Base-by-base conservation (phyloP, 2,888 invertebrate species). In the Brachyptera risi region DNA sequence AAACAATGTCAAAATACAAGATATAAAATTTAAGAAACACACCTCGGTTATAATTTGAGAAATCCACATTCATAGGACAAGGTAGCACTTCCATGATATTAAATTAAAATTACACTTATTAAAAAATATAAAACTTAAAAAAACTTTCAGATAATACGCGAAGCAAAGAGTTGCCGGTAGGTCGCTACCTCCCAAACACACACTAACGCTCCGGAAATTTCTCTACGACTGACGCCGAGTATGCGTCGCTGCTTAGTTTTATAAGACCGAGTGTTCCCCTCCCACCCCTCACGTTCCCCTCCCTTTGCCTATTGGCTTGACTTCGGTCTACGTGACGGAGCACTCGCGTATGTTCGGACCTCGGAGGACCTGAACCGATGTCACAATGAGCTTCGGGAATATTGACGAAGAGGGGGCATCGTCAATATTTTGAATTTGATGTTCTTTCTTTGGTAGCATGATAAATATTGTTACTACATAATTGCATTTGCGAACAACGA, bases 31-130 rank as follows among this genome's bases (percentile, higher is more conserved):
- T 7, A 44, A 23, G 47, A 58, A 58, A 58, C 58, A n/a, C 37
- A 58, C 44, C 49, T 56, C 38, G 23, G 23, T 9, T 40, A 23
- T 42, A 83, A 78, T 83, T 84, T 78, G 82, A 85, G 80, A 88
- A 88, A 80, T 85, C 85, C 75, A 87, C 86, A 76, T 82, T 84
- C 77, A 85, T 88, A 76, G 85, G 84, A 75, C 87, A 85, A 75
- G 87, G 84, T 76, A 89, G 82, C 77, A 89, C 85, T 82, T 89
- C 89, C 89, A 89, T 89, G 76, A 47, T 63, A 24, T 37, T 58
- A 47, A 59, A 26, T n/a, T n/a, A n/a, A 7, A 49, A 60, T 58
- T 35, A 58, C 27, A 58, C 26, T 21, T 27, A 31, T 47, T 21
- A 23, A 47, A 19, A 17, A 47, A 58, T 47, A 21, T 47, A 58